Evolutionary conservation across 2,113 vertebrate genomes (phyloP), one percentile per base, ranked within the genome.

Genomic region (Pelmatolapia mariae): DNA sequence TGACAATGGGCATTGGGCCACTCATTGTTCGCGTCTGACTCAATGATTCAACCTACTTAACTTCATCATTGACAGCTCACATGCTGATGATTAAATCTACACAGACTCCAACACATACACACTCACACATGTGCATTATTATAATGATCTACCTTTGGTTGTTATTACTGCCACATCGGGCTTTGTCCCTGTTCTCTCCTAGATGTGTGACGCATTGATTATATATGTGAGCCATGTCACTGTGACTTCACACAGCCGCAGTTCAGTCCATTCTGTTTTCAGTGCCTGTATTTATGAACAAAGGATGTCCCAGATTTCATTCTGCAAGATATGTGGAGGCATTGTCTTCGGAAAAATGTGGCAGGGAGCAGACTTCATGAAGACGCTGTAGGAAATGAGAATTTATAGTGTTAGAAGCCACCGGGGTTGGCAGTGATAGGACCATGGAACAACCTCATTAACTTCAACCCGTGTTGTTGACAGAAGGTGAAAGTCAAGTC

Each of bases 381-480:
- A 76, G 90, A 81, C 76, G 59, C 24, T 38, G 38, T 76, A 81
- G 91, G 89, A 93, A 89, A 88, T 90, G 86, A 89, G 84, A 89
- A 84, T 90, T 85, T 91, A 86, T 57, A 56, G 81, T 87, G 89
- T 86, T 85, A 66, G 90, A 92, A 89, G 84, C 92, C 91, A 90
- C 47, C 2, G 29, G 78, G 88, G 84, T 86, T 83, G 87, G 80
- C 61, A 18, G 91, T 81, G 89, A 92, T 88, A 82, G 87, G 83
- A 88, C 90, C 88, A 81, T n/a, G 54, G 86, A 91, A 92, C 93
- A 94, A 93, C 94, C 94, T 93, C 92, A 94, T 96, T 95, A 94
- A 93, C 92, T 92, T 87, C 84, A 86, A 83, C 88, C 54, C 83
- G 79, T 82, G 81, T 94, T 91, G 87, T 92, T 88, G 87, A 82